A percentile compares a stretch with the other conserved stretches of the same genome.
phyloP scores from a whole-genome alignment of 1,140 invertebrate genomes.

The Macrotrachela quadricornifera region DNA sequence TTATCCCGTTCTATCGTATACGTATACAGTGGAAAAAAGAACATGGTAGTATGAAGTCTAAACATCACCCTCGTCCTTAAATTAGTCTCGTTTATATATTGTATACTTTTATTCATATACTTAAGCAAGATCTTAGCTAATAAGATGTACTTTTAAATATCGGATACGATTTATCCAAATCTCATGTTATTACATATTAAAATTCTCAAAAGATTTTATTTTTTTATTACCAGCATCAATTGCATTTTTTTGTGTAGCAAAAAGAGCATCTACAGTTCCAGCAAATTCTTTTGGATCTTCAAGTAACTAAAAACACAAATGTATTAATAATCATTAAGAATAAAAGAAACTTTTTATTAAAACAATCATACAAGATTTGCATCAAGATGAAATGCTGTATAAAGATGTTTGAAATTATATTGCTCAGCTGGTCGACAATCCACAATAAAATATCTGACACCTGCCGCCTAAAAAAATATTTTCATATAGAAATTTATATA shows the following conservation, averaged over 20 bases:
- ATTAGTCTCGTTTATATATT: too few relatives aligned
- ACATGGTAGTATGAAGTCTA: too few relatives aligned
- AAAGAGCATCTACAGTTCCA: slow-evolving; percentile 74
- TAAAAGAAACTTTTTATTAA: neutral
- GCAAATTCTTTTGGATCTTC: slow-evolving; percentile 79
- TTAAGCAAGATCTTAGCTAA: too few relatives aligned
- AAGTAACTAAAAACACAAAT: slow-evolving; percentile 44
- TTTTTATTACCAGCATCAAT: slow-evolving; percentile 43
- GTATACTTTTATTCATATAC: too few relatives aligned
- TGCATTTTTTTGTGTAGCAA: slow-evolving; percentile 68
- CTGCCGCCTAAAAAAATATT: slow-evolving; percentile 36
- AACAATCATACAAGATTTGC: slow-evolving; percentile 50
- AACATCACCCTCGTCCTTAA: too few relatives aligned
- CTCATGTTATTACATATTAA: neutral
- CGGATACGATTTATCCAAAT: too few relatives aligned
- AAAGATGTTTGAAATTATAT: slow-evolving; percentile 82
- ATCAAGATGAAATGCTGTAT: slow-evolving; percentile 89
- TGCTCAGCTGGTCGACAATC: slow-evolving; percentile 87
- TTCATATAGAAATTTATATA: neutral
- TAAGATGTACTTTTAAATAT: too few relatives aligned
- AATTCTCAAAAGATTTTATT: too few relatives aligned
- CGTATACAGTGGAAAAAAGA: too few relatives aligned
- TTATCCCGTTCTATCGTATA: too few relatives aligned
- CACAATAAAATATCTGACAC: slow-evolving; percentile 65
- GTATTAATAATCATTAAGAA: neutral